Evolutionary conservation across 1,140 invertebrate species (phyloP), one percentile per base, ranked within the genome.

Genomic region (Cataglyphis hispanica): DNA sequence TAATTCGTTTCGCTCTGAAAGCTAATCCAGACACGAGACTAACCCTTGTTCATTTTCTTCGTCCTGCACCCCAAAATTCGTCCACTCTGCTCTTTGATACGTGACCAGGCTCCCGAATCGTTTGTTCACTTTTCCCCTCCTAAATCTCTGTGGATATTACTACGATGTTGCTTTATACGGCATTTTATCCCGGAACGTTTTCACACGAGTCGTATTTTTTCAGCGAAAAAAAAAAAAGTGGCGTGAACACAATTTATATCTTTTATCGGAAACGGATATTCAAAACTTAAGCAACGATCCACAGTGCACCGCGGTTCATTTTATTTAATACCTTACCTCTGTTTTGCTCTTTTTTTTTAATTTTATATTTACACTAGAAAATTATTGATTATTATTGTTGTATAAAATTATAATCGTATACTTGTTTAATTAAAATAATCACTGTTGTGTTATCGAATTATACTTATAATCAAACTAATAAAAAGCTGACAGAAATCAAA

Each of bases 11-110:
- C 86, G 60, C 77, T 86, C 58, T 84, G 84, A 84, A 90, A 90
- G 89, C 89, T 90, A 90, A 90, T 90, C 89, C 89, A 75, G 88
- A 88, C 74, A 86, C 83, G 84, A 77, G 84, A 76, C 86, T 86
- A 90, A 90, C 89, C 89, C 89, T 90, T 90, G 89, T 90, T 89
- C 89, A 90, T 90, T 88, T 89, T 84, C 85, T 90, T 72, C 63
- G 64, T 64, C 72, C 76, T 43, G 69, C 88, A 46, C 78, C 76
- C 88, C 53, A 81, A 90, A 90, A 90, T 90, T 87, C 88, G 77
- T 87, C 87, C 83, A 87, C 76, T 87, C 78, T 81, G 84, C 53
- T 40, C 56, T 56, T 31, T 63, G 72, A 83, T 89, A 90, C 89
- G 89, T 90, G 89, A 90, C 89, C 64, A 46, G 83, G 63, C 83